Evolutionary conservation across 1,140 invertebrate genomes (phyloP).

Genomic region (Solen grandis): DNA sequence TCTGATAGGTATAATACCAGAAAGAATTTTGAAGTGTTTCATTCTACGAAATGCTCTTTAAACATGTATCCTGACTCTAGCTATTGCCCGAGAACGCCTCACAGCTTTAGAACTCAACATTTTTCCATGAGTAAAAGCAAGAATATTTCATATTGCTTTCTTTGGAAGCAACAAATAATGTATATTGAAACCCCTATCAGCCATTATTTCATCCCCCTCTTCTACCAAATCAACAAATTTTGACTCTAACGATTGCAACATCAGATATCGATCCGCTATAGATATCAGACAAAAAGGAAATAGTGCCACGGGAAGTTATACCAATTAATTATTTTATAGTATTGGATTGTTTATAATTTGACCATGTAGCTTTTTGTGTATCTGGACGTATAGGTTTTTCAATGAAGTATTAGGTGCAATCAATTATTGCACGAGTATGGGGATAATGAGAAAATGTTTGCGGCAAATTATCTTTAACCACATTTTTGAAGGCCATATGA

Average conservation of each 20-base stretch:
- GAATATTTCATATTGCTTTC: slow-evolving; percentile 23
- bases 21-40: slow-evolving; percentile 33
- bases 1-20: slow-evolving; percentile 22
- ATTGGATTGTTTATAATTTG: slow-evolving; percentile 33
- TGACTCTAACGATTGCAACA: slow-evolving; percentile 12
- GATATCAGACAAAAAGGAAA: slow-evolving; percentile 20
- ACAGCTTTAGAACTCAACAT: neutral
- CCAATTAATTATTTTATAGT: slow-evolving; percentile 19
- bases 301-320: slow-evolving; percentile 21
- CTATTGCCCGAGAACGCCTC: neutral
- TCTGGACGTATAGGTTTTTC: slow-evolving; percentile 20
- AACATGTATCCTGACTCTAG: slow-evolving; percentile 28
- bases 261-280: slow-evolving; percentile 20
- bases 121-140: slow-evolving; percentile 27
- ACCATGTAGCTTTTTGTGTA: slow-evolving; percentile 35
- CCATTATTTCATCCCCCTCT: slow-evolving; percentile 16
- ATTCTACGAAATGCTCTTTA: slow-evolving; percentile 17
- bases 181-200: slow-evolving; percentile 35
- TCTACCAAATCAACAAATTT: slow-evolving; percentile 30
- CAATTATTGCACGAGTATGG: slow-evolving; percentile 16
- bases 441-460: neutral
- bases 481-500: slow-evolving; percentile 20
- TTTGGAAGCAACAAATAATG: neutral
- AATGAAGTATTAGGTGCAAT: slow-evolving; percentile 35
- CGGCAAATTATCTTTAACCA: slow-evolving; percentile 3